Conservation (phyloP, 2,888 invertebrate genomes). For the Oscheius myriophilus region DNA sequence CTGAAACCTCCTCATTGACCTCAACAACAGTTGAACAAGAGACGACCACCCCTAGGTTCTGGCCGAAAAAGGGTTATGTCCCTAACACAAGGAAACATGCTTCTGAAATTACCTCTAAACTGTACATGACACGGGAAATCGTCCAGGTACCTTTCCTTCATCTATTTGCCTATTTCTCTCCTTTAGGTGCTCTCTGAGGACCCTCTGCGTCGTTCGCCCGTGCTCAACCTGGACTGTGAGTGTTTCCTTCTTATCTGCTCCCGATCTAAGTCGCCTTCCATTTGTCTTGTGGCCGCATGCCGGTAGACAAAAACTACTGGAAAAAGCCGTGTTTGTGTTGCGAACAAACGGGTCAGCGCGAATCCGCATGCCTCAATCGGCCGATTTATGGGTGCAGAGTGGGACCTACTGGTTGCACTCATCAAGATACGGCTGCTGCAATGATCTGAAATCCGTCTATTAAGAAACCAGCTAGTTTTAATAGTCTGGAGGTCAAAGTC, state of each 20-base stretch:
- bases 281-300: slow-evolving; percentile 2
- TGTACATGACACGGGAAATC: slow-evolving; percentile 55
- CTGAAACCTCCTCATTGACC: not conserved
- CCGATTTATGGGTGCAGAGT: no score
- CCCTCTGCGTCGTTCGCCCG: not conserved
- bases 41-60: slow-evolving; percentile 27
- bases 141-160: no score
- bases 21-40: slow-evolving; percentile 2
- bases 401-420: no score
- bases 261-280: not conserved
- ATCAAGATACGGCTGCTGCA: no score
- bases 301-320: not conserved
- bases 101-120: slow-evolving; percentile 51
- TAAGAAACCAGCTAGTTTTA: no score
- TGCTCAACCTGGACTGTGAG: not conserved
- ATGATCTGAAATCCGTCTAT: no score
- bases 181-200: slow-evolving; percentile 12
- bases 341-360: not conserved
- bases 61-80: slow-evolving; percentile 49
- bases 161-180: no score
- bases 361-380: no score
- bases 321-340: slow-evolving; percentile 1
- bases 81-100: slow-evolving; percentile 56
- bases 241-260: slow-evolving; percentile 1
- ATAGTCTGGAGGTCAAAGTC: no score